A percentile compares a stretch with the other conserved stretches of the same genome.
These are phyloP conservation scores for Holothuria leucospilota DNA, from an alignment of 53 echinoderm and acorn worm species.

Conservation along the genomic window DNA sequence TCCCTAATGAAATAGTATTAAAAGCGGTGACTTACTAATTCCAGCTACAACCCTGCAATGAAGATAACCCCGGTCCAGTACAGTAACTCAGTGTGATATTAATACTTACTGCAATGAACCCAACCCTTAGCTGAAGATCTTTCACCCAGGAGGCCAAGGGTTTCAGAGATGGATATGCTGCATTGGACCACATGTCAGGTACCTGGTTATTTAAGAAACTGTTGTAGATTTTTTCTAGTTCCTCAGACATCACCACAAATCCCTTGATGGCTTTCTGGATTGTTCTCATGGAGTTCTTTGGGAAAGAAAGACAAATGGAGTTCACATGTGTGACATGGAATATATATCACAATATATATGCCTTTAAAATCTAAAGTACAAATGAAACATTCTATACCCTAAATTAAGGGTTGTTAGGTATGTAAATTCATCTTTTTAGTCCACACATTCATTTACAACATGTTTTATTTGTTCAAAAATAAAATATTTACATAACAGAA, in stretches of 20 bases:
- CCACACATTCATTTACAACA: too few relatives aligned
- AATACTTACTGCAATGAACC: conserved; percentile 89
- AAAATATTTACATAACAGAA: too few relatives aligned
- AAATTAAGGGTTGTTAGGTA: background rate
- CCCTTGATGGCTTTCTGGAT: conserved; percentile 99
- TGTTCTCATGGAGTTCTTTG: conserved; percentile 84
- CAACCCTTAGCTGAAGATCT: conserved; percentile 91
- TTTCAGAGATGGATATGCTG: conserved; percentile 98
- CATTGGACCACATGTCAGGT: conserved; percentile 90
- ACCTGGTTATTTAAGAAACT: conserved; percentile 99
- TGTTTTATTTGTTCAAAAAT: too few relatives aligned
- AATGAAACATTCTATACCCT: too few relatives aligned
- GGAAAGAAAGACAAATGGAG: background rate
- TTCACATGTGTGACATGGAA: background rate
- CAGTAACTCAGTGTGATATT: too few relatives aligned
- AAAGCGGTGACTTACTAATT: too few relatives aligned
- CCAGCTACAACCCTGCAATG: too few relatives aligned
- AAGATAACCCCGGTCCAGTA: too few relatives aligned
- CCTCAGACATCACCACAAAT: conserved; percentile 99
- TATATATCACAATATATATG: too few relatives aligned
- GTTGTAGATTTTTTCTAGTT: conserved; percentile 90
- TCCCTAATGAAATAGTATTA: too few relatives aligned
- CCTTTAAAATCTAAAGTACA: too few relatives aligned
- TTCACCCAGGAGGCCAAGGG: conserved; percentile 95
- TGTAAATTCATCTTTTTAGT: too few relatives aligned